Percentiles rank a stretch among this genome's conserved stretches.
phyloP scores from a whole-genome alignment of 2,888 invertebrate genomes.

The Athripsodes cinereus region DNA sequence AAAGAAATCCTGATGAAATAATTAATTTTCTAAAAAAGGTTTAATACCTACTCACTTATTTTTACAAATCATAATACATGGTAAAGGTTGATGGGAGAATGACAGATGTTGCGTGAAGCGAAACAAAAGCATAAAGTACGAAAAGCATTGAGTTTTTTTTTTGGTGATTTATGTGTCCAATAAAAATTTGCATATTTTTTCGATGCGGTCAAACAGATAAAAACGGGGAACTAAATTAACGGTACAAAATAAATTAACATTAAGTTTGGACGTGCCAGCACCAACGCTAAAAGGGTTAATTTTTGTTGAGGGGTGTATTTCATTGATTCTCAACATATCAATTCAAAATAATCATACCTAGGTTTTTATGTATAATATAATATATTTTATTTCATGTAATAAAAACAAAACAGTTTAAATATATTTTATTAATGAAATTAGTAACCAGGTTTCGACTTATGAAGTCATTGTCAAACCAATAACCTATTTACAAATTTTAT shows the following conservation, averaged over 20 bases:
- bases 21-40: too few species aligned
- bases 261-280: slow-evolving; percentile 13
- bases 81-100: background rate
- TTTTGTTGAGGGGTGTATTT: background rate
- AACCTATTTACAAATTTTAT: too few species aligned
- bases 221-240: slow-evolving; percentile 25
- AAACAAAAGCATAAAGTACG: slow-evolving; percentile 7
- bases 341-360: too few species aligned
- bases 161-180: slow-evolving; percentile 25
- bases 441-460: too few species aligned
- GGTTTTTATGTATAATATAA: too few species aligned
- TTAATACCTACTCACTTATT: background rate
- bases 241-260: slow-evolving; percentile 20
- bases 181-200: slow-evolving; percentile 26
- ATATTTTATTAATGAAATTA: too few species aligned
- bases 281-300: slow-evolving; percentile 11
- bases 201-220: slow-evolving; percentile 26
- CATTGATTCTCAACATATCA: background rate
- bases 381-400: too few species aligned
- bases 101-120: slow-evolving; percentile 25
- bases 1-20: too few species aligned
- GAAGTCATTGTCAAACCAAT: too few species aligned
- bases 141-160: slow-evolving; percentile 15
- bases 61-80: background rate
- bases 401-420: too few species aligned